A percentile compares a stretch with the other conserved stretches of the same genome.
These are phyloP conservation scores for Heliconius congener DNA, from an alignment of 1,140 invertebrate species.

Conservation along the genomic window DNA sequence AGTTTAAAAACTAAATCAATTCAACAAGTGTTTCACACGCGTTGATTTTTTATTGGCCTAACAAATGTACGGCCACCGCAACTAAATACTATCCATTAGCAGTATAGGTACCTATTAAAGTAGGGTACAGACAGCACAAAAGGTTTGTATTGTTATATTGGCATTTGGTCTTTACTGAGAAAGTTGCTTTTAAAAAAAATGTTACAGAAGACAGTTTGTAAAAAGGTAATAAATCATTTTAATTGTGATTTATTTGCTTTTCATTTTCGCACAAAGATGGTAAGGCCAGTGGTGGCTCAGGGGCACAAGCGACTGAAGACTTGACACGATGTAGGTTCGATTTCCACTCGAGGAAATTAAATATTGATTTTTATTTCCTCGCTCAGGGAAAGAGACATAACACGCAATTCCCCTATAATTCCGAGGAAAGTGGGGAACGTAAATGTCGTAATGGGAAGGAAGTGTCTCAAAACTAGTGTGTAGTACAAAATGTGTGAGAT, in stretches of 20 bases:
- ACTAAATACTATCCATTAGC: neutral
- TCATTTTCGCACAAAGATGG: neutral
- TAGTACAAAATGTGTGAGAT: no score
- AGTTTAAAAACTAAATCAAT: neutral
- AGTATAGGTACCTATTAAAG: neutral
- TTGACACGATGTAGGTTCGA: no score
- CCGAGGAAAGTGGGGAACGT: no score
- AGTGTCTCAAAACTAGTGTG: no score
- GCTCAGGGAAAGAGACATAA: no score
- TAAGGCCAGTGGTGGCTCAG: no score
- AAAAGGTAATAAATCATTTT: neutral
- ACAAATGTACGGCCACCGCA: neutral
- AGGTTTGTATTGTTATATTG: neutral
- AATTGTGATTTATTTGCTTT: neutral
- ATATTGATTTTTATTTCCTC: no score
- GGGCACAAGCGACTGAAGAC: no score
- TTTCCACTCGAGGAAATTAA: no score
- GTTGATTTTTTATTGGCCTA: neutral
- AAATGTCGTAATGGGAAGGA: no score
- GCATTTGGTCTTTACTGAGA: neutral
- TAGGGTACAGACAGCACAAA: neutral
- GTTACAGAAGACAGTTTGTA: neutral
- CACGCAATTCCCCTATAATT: no score
- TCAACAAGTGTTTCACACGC: neutral
- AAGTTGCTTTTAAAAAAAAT: neutral